These are phyloP conservation scores for Chloropsis hardwickii DNA, from an alignment of 2,113 vertebrate genomes.

Conservation along the genomic window DNA sequence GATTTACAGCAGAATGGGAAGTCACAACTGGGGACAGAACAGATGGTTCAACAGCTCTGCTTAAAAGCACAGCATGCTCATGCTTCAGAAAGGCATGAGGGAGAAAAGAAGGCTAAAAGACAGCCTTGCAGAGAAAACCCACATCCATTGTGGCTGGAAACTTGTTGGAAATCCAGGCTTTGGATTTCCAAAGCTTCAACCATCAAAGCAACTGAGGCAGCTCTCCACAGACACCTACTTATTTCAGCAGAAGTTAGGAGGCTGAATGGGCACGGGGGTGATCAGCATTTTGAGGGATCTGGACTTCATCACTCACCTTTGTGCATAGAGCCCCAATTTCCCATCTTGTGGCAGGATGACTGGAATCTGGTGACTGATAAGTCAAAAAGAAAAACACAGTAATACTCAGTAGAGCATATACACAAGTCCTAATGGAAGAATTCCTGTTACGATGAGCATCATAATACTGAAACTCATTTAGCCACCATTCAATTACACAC, in stretches of 20 bases:
- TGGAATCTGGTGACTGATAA: not conserved
- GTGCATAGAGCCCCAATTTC: not conserved
- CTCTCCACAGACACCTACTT: not conserved
- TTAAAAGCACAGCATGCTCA: not conserved
- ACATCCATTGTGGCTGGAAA: not conserved
- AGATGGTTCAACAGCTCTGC: not conserved
- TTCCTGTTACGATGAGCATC: not conserved
- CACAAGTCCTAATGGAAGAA: not conserved
- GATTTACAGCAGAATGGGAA: not conserved
- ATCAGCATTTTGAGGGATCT: not conserved
- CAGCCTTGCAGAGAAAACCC: not conserved
- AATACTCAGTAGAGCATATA: not conserved
- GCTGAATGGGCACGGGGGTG: not conserved
- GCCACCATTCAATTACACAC: not conserved
- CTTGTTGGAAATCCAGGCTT: not conserved
- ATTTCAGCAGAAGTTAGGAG: not conserved
- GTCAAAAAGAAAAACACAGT: not conserved
- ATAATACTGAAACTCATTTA: not conserved
- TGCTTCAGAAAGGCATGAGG: not conserved
- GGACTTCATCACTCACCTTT: not conserved
- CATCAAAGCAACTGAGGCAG: not conserved
- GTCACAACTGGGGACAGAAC: not conserved
- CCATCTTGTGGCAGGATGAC: not conserved
- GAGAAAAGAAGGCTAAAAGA: not conserved
- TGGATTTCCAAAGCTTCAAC: too few species aligned